Evolutionary conservation across 2,113 vertebrate species (phyloP).

Genomic region (Tyto alba): DNA sequence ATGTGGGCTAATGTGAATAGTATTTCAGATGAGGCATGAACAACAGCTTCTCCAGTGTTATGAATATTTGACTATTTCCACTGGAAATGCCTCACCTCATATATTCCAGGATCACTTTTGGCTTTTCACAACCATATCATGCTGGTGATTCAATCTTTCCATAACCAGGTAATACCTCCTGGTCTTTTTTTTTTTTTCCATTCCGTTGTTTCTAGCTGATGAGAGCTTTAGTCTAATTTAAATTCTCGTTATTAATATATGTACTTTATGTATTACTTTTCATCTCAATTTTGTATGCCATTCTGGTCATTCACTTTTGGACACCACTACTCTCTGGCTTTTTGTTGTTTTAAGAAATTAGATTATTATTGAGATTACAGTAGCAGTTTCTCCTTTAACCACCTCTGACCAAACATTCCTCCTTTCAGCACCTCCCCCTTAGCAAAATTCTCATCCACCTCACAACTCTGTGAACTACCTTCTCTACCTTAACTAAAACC

Average conservation of each 20-base stretch:
- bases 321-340: background rate
- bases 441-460: background rate
- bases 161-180: background rate
- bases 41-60: constrained; percentile 6
- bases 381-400: background rate
- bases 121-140: background rate
- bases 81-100: background rate
- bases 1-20: background rate
- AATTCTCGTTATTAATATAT: background rate
- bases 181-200: background rate
- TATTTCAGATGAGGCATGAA: background rate
- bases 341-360: background rate
- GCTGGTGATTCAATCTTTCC: background rate
- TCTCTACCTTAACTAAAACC: background rate
- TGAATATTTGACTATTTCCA: background rate
- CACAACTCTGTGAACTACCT: background rate
- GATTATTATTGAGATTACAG: background rate
- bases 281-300: background rate
- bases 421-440: background rate
- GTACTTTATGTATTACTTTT: background rate
- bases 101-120: constrained; percentile 1
- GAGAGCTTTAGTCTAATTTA: background rate
- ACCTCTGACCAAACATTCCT: background rate
- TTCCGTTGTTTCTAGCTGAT: background rate
- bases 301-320: background rate